Evolutionary conservation across 1,140 invertebrate species (phyloP).

Genomic region (Bombus balteatus): DNA sequence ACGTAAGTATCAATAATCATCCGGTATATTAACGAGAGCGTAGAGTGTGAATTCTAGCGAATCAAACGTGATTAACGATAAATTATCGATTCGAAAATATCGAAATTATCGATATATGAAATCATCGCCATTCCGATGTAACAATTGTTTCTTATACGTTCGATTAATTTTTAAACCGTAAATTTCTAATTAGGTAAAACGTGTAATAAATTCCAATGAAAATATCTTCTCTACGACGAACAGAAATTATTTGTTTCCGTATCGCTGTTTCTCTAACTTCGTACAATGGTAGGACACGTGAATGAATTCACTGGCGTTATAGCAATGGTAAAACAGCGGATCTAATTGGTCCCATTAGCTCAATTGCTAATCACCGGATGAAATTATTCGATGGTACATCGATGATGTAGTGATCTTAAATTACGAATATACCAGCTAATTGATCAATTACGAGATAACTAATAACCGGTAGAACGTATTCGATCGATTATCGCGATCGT

Average conservation of each 20-base stretch:
- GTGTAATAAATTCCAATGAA: no score
- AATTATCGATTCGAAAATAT: no score
- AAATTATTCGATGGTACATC: conserved; percentile 19
- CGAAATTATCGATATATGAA: no score
- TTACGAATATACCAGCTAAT: conserved; percentile 13
- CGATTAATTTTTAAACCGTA: no score
- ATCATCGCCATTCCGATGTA: no score
- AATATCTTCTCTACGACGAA: no score
- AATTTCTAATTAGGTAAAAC: no score
- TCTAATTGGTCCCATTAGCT: conserved; percentile 32
- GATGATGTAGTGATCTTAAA: conserved; percentile 18
- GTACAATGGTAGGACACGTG: not conserved
- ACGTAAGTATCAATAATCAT: no score
- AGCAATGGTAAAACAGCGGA: not conserved
- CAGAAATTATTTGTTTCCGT: not conserved
- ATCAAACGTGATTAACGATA: no score
- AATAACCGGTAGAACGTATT: not conserved
- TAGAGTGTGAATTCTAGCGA: no score
- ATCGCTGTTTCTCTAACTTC: not conserved
- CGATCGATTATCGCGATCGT: not conserved
- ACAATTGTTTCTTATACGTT: no score
- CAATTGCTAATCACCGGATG: conserved; percentile 16
- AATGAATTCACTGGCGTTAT: not conserved
- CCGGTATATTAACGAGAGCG: no score
- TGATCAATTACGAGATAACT: conserved; percentile 13